A percentile compares a stretch with the other conserved stretches of the same genome.
Evolutionary conservation across 2,888 invertebrate genomes (phyloP).

Genomic region (Spialia ferax): DNA sequence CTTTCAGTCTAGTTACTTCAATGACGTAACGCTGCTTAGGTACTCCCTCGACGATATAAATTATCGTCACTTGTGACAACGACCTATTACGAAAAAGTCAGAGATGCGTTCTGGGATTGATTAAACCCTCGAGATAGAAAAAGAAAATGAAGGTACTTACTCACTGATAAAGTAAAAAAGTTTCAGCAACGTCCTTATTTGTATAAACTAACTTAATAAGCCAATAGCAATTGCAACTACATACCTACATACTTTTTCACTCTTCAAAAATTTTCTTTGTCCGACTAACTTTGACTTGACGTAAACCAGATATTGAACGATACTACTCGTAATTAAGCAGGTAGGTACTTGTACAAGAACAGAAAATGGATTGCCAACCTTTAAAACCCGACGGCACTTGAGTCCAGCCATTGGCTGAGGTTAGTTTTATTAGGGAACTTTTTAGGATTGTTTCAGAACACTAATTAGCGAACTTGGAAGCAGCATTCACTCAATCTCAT

Average conservation of each 20-base stretch:
- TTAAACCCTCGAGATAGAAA: background rate
- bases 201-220: background rate
- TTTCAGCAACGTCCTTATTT: background rate
- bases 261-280: background rate
- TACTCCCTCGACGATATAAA: background rate
- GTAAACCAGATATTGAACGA: background rate
- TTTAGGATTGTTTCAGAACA: slow-evolving; percentile 57
- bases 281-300: background rate
- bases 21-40: background rate
- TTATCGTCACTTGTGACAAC: background rate
- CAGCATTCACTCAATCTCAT: slow-evolving; percentile 42
- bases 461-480: slow-evolving; percentile 59
- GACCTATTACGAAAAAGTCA: background rate
- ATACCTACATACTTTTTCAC: background rate
- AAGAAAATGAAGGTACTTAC: background rate
- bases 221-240: background rate
- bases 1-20: background rate
- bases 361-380: slow-evolving; percentile 31
- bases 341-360: slow-evolving; percentile 4
- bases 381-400: slow-evolving; percentile 46
- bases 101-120: background rate
- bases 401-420: slow-evolving; percentile 60
- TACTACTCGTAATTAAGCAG: background rate
- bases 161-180: background rate
- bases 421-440: slow-evolving; percentile 61